These are phyloP conservation scores for Beaufortia kweichowensis DNA, from an alignment of 2,113 vertebrate species.

Conservation along the genomic window DNA sequence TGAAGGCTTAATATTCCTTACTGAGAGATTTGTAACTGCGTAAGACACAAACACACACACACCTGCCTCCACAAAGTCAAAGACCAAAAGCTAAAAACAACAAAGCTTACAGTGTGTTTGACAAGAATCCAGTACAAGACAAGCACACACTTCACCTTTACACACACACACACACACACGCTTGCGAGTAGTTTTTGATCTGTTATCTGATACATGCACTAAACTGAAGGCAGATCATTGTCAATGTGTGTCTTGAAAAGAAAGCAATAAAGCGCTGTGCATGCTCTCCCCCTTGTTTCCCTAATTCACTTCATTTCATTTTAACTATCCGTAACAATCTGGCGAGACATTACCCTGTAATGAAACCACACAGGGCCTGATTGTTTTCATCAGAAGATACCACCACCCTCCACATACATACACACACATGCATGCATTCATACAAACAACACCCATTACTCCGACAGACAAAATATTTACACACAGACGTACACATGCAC, in stretches of 20 bases:
- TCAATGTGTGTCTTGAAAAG: conserved; percentile 73
- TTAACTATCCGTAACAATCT: conserved; percentile 82
- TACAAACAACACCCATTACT: conserved; percentile 34
- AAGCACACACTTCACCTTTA: conserved; percentile 4
- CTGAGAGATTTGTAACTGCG: too few species aligned
- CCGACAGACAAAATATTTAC: conserved; percentile 16
- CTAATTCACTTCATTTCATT: conserved; percentile 83
- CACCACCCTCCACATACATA: conserved; percentile 49
- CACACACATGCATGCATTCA: conserved; percentile 41
- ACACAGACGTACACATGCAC: neutral
- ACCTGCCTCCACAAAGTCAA: neutral
- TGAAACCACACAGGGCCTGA: conserved; percentile 73
- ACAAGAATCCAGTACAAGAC: neutral
- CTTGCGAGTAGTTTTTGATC: conserved; percentile 23
- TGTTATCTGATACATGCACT: conserved; percentile 49
- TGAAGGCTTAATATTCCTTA: too few species aligned
- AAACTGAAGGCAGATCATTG: conserved; percentile 61
- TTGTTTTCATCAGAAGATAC: conserved; percentile 68
- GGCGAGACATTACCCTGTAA: conserved; percentile 78
- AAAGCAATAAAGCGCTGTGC: conserved; percentile 75
- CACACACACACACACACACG: neutral
- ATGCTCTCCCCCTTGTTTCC: conserved; percentile 73
- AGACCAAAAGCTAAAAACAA: too few species aligned
- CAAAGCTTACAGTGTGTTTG: too few species aligned
- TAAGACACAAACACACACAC: conserved; percentile 3